Conservation (phyloP, 2,797 vertebrate species). For the Picus viridis region DNA sequence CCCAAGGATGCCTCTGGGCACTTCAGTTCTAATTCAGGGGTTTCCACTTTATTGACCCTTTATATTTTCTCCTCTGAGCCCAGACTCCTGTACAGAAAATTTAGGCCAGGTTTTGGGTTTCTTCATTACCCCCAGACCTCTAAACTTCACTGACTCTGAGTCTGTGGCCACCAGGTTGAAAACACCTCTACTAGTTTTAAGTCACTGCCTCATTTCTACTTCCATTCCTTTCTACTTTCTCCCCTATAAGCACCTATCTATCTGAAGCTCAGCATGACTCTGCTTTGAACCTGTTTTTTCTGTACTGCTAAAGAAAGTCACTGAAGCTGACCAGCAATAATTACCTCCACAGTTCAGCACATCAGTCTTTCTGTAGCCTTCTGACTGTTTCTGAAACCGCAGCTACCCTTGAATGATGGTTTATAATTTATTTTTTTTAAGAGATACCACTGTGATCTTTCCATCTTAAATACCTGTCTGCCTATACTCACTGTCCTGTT, state of each 20-base stretch:
- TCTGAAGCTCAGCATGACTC: background rate
- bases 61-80: background rate
- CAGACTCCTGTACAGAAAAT: fast-evolving
- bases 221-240: background rate
- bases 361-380: constrained; percentile 67
- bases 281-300: constrained; percentile 18
- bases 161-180: background rate
- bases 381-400: constrained; percentile 72
- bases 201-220: background rate
- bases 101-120: background rate
- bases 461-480: constrained; percentile 47
- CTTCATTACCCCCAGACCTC: background rate
- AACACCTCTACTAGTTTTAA: background rate
- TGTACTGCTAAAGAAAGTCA: constrained; percentile 25
- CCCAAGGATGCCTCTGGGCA: background rate
- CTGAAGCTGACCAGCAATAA: constrained; percentile 72
- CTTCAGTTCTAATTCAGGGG: background rate
- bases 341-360: constrained; percentile 76
- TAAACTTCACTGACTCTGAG: background rate
- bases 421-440: constrained; percentile 72
- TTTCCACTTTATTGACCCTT: background rate
- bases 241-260: background rate
- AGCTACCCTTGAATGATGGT: constrained; percentile 71
- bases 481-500: constrained; percentile 32
- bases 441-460: constrained; percentile 77